A percentile compares a stretch with the other conserved stretches of the same genome.
phyloP scores from a whole-genome alignment of 1,140 invertebrate species.

The Solen grandis region DNA sequence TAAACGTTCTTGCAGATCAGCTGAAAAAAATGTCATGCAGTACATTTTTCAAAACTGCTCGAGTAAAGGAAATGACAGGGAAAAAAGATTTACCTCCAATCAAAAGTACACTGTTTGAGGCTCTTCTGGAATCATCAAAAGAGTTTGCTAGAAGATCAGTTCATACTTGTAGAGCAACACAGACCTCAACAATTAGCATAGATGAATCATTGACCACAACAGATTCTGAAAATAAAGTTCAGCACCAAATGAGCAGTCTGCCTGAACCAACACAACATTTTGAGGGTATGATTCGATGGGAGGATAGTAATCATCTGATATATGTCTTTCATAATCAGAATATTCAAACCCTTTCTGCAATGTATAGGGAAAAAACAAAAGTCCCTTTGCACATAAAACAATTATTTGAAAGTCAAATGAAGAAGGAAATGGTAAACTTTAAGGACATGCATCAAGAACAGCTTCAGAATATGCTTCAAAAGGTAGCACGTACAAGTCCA shows the following conservation, averaged over 20 bases:
- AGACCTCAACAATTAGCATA: constrained; percentile 26
- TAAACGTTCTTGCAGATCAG: constrained; percentile 64
- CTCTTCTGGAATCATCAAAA: constrained; percentile 53
- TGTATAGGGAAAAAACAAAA: constrained; percentile 52
- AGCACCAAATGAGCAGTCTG: no score
- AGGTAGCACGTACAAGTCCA: constrained; percentile 36
- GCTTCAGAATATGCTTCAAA: constrained; percentile 54
- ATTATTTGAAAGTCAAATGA: constrained; percentile 64
- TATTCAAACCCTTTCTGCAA: constrained; percentile 60
- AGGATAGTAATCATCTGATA: constrained; percentile 66
- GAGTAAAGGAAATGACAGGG: constrained; percentile 49
- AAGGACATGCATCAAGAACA: constrained; percentile 20
- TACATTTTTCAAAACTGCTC: constrained; percentile 56
- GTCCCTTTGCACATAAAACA: constrained; percentile 55
- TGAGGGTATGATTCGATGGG: constrained; percentile 65
- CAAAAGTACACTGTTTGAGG: constrained; percentile 52
- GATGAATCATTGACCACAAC: not conserved
- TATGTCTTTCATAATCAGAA: constrained; percentile 64
- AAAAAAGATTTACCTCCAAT: constrained; percentile 3
- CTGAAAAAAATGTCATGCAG: constrained; percentile 66
- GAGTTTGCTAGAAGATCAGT: constrained; percentile 65
- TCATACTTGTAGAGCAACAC: constrained; percentile 50
- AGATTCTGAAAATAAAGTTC: not conserved
- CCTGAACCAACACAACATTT: no score
- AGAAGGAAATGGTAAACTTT: constrained; percentile 55